Evolutionary conservation across 30 jellyfish, hydroid and myxozoan genomes (phyloP).

Genomic region (Chrysaora quinquecirrha): DNA sequence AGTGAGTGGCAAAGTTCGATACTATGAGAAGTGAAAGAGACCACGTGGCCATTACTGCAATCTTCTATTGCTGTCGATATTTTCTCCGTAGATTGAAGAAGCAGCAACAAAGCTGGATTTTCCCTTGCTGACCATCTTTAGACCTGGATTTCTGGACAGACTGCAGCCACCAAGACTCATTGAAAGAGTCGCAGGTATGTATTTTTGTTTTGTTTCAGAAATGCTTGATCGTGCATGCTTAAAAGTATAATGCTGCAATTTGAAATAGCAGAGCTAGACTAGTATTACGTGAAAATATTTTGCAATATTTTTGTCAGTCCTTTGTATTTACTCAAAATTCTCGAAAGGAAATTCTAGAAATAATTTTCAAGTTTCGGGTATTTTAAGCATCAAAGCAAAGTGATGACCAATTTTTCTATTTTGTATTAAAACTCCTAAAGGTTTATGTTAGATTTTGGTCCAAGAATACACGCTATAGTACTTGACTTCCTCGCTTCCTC

Average conservation of each 20-base stretch:
- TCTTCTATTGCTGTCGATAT: neutral
- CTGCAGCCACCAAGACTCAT: slow-evolving; percentile 51
- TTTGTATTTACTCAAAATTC: no score
- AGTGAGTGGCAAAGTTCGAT: neutral
- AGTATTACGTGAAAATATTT: neutral
- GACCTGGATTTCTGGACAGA: slow-evolving; percentile 96
- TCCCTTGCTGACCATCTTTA: slow-evolving; percentile 73
- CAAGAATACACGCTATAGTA: no score
- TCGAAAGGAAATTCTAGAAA: neutral
- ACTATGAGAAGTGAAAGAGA: neutral
- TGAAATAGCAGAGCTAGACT: neutral
- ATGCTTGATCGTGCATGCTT: no score
- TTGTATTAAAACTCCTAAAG: no score
- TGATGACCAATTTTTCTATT: no score
- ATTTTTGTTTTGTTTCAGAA: neutral
- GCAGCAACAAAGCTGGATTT: slow-evolving; percentile 67
- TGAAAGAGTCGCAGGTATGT: slow-evolving; percentile 81
- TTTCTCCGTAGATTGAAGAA: slow-evolving; percentile 72
- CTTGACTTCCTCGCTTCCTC: no score
- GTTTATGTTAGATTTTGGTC: no score
- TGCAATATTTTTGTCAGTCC: neutral
- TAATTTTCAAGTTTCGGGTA: neutral
- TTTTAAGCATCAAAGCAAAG: no score
- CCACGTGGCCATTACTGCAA: neutral
- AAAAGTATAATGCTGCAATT: no score